Evolutionary conservation across 1,140 invertebrate species (phyloP), one percentile per base, ranked within the genome.

Genomic region (Cecropterus lyciades): DNA sequence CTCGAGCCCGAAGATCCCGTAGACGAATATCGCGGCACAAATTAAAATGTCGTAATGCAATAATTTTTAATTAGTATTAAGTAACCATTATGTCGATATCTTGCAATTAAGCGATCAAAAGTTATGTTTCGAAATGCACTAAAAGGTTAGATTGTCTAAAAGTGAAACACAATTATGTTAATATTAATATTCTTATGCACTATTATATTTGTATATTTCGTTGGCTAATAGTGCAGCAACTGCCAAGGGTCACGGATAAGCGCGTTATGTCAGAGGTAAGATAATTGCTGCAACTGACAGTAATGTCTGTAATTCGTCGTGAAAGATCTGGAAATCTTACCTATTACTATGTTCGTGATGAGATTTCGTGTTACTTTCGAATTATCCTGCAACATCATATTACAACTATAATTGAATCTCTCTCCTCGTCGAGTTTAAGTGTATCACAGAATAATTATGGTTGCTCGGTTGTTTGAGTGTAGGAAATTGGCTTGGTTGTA

Each of bases 371-470:
- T 4, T 24, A 2, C 48, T 51, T 51, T 51, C 20, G 3, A 51
- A 51, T 51, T 51, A 27, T 51, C 48, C 20, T 10, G 20, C 48
- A 51, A 51, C 16, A 20, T 51, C 48, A 27, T 20, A 51, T 51
- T 51, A 27, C 17, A 10, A 20, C 20, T 51, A n/a, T 48, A 51
- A 51, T 51, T 51, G 17, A 0, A 40, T 40, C 45, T 15, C 15
- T 48, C 16, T 17, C 16, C 24, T 5, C 45, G 1, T 27, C 2
- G 11, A 20, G 11, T 10, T 33, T 51, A 24, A 1, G 45, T 20
- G 45, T 20, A 48, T 48, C 45, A 48, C 11, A 20, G 11, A 51
- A 51, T n/a, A 40, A 13, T 27, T 27, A 51, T 24, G 48, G 48
- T 40, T 40, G 0, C 37, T 40, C 13, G 48, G 48, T 40, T n/a